A percentile compares a stretch with the other conserved stretches of the same genome.
phyloP scores from a whole-genome alignment of 2,888 invertebrate species.

The Drosophila maculinotata region DNA sequence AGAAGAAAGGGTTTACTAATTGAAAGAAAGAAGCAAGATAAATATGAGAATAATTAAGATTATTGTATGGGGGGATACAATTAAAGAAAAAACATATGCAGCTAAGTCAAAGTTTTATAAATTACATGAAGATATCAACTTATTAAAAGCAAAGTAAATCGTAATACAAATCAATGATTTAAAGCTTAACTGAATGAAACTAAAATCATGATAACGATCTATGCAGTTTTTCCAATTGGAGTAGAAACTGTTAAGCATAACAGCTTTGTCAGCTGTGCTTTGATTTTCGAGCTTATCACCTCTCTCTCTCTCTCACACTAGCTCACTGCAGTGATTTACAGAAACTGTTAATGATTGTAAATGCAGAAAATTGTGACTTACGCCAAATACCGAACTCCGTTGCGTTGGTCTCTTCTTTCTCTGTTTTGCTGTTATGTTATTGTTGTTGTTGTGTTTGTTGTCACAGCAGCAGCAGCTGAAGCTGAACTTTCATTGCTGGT shows the following conservation, averaged over 20 bases:
- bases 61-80: not conserved
- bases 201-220: not conserved
- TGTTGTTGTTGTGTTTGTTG: slow-evolving; percentile 26
- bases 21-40: slow-evolving; percentile 5
- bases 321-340: not conserved
- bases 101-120: not conserved
- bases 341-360: slow-evolving; percentile 12
- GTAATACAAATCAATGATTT: no score
- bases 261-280: slow-evolving; percentile 23
- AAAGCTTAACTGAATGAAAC: no score
- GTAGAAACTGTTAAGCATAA: slow-evolving; percentile 9
- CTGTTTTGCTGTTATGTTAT: slow-evolving; percentile 19
- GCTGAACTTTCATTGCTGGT: slow-evolving; percentile 53
- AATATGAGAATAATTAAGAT: slow-evolving; percentile 7
- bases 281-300: slow-evolving; percentile 22
- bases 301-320: not conserved
- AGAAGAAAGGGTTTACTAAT: slow-evolving; percentile 9
- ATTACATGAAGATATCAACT: no score
- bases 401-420: slow-evolving; percentile 52
- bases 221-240: slow-evolving; percentile 11
- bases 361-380: slow-evolving; percentile 42
- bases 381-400: slow-evolving; percentile 42
- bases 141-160: no score
- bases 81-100: not conserved
- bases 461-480: slow-evolving; percentile 44